These are phyloP conservation scores for Halcyon chelicuti DNA, from an alignment of 2,797 vertebrate species.

Conservation along the genomic window DNA sequence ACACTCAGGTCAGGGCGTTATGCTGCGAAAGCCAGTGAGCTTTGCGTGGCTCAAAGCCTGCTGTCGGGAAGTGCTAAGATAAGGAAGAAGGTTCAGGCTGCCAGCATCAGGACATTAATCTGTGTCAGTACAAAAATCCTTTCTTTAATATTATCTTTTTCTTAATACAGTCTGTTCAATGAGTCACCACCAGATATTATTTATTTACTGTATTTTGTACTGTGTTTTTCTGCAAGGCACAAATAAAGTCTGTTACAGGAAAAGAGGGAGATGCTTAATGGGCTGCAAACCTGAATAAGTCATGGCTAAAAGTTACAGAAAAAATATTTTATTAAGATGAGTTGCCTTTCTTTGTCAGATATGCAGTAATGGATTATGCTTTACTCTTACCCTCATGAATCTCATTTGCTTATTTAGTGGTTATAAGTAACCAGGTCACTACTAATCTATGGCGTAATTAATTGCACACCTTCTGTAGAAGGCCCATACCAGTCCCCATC, in stretches of 20 bases:
- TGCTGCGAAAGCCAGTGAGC: background rate
- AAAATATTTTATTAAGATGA: background rate
- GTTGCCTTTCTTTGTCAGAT: background rate
- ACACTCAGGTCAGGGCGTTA: background rate
- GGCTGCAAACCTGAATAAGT: background rate
- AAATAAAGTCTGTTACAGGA: background rate
- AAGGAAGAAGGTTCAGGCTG: background rate
- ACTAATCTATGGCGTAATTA: background rate
- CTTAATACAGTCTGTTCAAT: background rate
- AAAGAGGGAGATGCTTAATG: background rate
- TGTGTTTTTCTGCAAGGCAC: background rate
- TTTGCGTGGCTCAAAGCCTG: background rate
- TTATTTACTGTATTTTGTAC: background rate
- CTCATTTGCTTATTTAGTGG: background rate
- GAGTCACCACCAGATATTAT: background rate
- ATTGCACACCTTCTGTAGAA: background rate
- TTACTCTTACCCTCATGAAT: background rate
- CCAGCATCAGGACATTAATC: background rate
- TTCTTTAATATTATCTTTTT: background rate
- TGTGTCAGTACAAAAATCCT: background rate
- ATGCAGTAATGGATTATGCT: background rate
- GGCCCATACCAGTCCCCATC: background rate
- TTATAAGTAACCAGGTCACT: background rate
- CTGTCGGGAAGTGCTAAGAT: background rate
- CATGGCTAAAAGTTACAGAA: background rate